Percentiles rank a stretch among this genome's conserved stretches.
phyloP scores from a whole-genome alignment of 2,797 vertebrate species.

The Rhinichthys osculus region DNA sequence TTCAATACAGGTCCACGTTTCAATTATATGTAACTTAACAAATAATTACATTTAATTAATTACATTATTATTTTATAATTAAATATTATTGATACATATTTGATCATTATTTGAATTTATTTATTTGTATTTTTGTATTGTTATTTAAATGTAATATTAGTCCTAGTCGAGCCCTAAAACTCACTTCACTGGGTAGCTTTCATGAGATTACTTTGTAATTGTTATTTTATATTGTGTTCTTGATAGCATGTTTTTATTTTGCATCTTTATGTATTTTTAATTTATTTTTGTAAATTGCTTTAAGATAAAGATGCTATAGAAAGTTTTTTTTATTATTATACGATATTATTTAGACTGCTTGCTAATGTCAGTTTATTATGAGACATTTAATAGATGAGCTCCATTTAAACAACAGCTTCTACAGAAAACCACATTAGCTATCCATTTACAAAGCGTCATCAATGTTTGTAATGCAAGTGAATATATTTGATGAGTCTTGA shows the following conservation, averaged over 20 bases:
- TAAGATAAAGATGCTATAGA: not conserved
- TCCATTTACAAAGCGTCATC: not conserved
- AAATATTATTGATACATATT: not conserved
- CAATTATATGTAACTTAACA: not conserved
- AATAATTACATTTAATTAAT: not conserved
- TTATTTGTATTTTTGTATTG: not conserved
- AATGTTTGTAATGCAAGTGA: not conserved
- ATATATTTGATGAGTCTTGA: slow-evolving; percentile 16
- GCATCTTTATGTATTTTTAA: not conserved
- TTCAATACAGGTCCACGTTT: not conserved
- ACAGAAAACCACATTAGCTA: not conserved
- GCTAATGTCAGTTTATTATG: not conserved
- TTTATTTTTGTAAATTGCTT: not conserved
- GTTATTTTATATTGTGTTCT: not conserved
- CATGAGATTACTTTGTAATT: not conserved
- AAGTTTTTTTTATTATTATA: not conserved
- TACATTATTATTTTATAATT: not conserved
- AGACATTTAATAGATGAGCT: not conserved
- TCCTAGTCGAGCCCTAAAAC: not conserved
- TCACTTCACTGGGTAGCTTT: not conserved
- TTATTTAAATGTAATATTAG: not conserved
- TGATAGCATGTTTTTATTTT: not conserved
- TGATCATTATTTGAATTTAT: not conserved
- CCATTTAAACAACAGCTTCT: not conserved
- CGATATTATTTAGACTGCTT: not conserved